Evolutionary conservation across 2,888 invertebrate genomes (phyloP).

Genomic region (Schizaphis graminum): DNA sequence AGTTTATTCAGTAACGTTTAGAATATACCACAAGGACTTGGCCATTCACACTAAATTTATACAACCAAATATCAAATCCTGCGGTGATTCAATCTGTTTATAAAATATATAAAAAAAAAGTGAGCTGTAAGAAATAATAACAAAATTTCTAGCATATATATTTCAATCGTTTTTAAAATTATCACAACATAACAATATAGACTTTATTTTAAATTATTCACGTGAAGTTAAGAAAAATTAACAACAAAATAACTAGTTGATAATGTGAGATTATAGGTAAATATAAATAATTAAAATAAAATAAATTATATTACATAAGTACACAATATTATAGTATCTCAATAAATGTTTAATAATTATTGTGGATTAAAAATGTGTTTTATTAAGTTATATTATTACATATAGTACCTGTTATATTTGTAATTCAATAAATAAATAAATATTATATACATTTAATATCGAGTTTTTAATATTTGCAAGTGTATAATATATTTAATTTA

Average conservation of each 20-base stretch:
- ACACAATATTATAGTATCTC: neutral
- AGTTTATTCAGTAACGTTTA: neutral
- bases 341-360: neutral
- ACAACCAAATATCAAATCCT: neutral
- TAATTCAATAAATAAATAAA: neutral
- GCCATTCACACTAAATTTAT: neutral
- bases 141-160: neutral
- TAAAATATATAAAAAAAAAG: neutral
- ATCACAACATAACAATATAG: neutral
- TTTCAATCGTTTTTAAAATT: neutral
- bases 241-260: neutral
- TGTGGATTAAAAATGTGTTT: neutral
- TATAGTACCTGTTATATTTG: neutral
- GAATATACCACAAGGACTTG: neutral
- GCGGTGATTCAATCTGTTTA: neutral
- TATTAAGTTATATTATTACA: neutral
- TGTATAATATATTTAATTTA: too few species aligned
- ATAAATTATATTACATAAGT: neutral
- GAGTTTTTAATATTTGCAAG: neutral
- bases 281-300: neutral
- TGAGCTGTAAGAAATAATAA: neutral
- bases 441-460: neutral
- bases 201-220: neutral
- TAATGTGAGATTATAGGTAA: neutral
- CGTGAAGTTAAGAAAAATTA: neutral